These are phyloP conservation scores for Brenthis daphne DNA, from an alignment of 2,888 invertebrate species.

Conservation along the genomic window DNA sequence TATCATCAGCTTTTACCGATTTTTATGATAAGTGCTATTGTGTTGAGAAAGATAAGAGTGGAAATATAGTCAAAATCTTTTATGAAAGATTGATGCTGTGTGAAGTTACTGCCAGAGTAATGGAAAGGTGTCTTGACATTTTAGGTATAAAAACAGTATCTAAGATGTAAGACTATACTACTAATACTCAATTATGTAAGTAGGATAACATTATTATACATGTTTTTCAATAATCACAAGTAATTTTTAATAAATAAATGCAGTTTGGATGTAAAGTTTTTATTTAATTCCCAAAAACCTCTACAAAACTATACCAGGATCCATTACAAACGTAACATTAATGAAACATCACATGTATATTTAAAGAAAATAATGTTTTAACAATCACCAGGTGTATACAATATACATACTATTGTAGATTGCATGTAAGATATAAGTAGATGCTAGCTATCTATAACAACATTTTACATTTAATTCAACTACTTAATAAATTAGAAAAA, in stretches of 20 bases:
- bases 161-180: slow-evolving; percentile 87
- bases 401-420: slow-evolving; percentile 10
- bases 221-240: slow-evolving; percentile 12
- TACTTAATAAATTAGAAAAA: neutral
- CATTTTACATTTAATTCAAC: slow-evolving; percentile 11
- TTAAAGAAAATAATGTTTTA: slow-evolving; percentile 45
- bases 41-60: slow-evolving; percentile 93
- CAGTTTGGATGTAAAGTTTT: slow-evolving; percentile 50
- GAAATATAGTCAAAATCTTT: slow-evolving; percentile 91
- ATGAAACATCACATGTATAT: slow-evolving; percentile 49
- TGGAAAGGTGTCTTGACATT: slow-evolving; percentile 94
- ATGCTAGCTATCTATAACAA: slow-evolving; percentile 13
- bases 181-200: slow-evolving; percentile 5
- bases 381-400: slow-evolving; percentile 36
- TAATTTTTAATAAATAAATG: slow-evolving; percentile 39
- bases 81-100: slow-evolving; percentile 93
- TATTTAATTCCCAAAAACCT: slow-evolving; percentile 77
- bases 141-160: slow-evolving; percentile 95
- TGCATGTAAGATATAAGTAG: neutral
- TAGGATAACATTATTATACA: neutral
- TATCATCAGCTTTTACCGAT: slow-evolving; percentile 95
- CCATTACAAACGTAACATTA: slow-evolving; percentile 66
- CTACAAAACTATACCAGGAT: slow-evolving; percentile 80
- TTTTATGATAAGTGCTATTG: slow-evolving; percentile 99
- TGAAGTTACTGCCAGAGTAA: slow-evolving; percentile 94